Evolutionary conservation across 1,140 invertebrate genomes (phyloP).

Genomic region (Belonocnema kinseyi): DNA sequence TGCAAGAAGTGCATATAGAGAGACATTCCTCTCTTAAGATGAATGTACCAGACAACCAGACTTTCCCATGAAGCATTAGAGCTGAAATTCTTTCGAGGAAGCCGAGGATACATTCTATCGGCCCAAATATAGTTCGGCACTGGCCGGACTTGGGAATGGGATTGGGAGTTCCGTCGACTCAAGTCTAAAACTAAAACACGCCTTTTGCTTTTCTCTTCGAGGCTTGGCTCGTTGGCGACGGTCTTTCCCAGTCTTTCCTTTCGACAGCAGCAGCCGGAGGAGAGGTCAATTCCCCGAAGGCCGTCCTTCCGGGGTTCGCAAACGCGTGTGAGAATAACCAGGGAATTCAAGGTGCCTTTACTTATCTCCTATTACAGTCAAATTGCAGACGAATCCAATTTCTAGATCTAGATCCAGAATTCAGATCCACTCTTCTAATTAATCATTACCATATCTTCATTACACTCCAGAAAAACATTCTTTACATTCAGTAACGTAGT

Average conservation of each 20-base stretch:
- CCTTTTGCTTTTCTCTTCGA: slow-evolving; percentile 12
- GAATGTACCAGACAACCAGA: background rate
- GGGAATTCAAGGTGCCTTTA: background rate
- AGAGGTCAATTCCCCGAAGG: slow-evolving; percentile 63
- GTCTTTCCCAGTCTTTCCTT: slow-evolving; percentile 25
- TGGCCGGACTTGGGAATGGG: background rate
- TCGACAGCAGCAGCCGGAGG: slow-evolving; percentile 19
- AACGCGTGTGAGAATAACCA: slow-evolving; percentile 43
- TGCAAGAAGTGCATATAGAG: background rate
- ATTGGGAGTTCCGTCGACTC: slow-evolving; percentile 14
- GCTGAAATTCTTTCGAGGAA: slow-evolving; percentile 14
- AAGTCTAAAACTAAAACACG: background rate
- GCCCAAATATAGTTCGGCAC: slow-evolving; percentile 22
- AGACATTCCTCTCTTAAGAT: slow-evolving; percentile 14
- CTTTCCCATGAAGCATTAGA: slow-evolving; percentile 17
- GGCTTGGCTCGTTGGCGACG: background rate
- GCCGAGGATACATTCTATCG: slow-evolving; percentile 17
- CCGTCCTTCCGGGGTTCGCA: slow-evolving; percentile 62
- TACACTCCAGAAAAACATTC: no score
- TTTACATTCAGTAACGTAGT: no score
- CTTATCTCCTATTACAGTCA: background rate
- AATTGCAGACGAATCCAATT: no score
- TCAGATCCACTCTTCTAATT: no score
- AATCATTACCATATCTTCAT: no score
- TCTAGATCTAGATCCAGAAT: no score